Base-by-base conservation (phyloP, 35 echinoderm and acorn worm genomes). In the Lytechinus pictus region DNA sequence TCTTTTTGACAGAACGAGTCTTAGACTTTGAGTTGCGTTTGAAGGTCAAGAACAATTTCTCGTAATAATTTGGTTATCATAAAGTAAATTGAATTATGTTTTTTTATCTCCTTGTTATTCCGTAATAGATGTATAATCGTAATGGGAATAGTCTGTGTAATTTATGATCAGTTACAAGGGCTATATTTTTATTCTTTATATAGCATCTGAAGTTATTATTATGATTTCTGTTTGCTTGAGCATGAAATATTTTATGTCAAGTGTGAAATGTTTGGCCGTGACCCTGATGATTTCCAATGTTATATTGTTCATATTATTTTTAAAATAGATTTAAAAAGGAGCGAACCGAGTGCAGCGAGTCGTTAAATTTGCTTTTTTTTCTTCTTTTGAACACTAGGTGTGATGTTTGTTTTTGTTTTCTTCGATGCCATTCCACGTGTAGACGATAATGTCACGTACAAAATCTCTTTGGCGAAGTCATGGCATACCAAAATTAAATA, bases 321-420 rank as follows among this genome's bases (percentile, higher is more conserved):
- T 10, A 58, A 58, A 44, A 44, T 44, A 44, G 33, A 0, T 44
- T 44, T 44, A 79, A 79, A 27, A 79, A 16, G 14, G 19, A 24
- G 21, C 6, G 19, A 16, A 79, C 6, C 8, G 66, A 24, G 16
- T 1, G 66, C 19, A 79, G 66, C 19, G 66, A 79, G 66, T 79
- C 66, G 66, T 24, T 79, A 79, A 79, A 79, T 79, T 72, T 79
- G 66, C 21, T 1, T 14, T 14, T 79, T 79, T 79, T 14, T 79
- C 66, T 79, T n/a, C 66, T 79, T n/a, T 79, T 79, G 66, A 24
- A n/a, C n/a, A 79, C 24, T 79, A 79, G 19, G 19, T 79, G 66
- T 79, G 66, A 79, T 79, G 66, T 79, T 79, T 79, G 66, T 79
- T 79, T 79, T 79, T 79, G 66, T 79, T 79, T 79, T 79, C 66